Conservation (phyloP, 2,113 vertebrate genomes). For the Pontoporia blainvillei region DNA sequence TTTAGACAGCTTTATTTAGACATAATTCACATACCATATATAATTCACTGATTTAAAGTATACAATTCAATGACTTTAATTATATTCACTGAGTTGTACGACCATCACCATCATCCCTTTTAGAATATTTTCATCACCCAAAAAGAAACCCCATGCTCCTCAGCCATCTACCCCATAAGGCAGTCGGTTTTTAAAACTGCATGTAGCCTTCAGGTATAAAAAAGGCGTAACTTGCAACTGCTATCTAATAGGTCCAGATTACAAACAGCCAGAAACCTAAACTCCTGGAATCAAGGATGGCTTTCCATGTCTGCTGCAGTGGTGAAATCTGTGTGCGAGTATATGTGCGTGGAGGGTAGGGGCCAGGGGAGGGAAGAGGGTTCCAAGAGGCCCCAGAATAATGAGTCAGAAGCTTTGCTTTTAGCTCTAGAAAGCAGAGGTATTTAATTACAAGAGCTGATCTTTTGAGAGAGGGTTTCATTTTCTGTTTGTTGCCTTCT, state of each 20-base stretch:
- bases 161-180: not conserved
- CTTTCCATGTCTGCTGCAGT: not conserved
- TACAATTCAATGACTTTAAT: not conserved
- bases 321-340: rapidly evolving
- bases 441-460: not conserved
- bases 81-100: not conserved
- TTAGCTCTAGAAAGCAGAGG: not conserved
- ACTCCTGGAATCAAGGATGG: not conserved
- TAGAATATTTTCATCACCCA: not conserved
- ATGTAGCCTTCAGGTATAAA: not conserved
- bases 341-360: rapidly evolving
- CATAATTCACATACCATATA: not conserved
- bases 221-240: not conserved
- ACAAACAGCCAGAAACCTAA: not conserved
- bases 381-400: not conserved
- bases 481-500: not conserved
- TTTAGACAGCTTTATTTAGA: not conserved
- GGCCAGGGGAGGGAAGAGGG: not conserved
- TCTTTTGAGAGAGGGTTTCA: not conserved
- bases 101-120: not conserved
- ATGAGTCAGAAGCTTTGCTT: not conserved
- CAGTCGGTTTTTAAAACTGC: not conserved
- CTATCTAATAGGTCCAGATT: not conserved
- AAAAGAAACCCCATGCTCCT: not conserved
- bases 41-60: not conserved